Percentiles rank a stretch among this genome's conserved stretches.
These are phyloP conservation scores for Crioceris asparagi DNA, from an alignment of 2,888 invertebrate genomes.

Conservation along the genomic window DNA sequence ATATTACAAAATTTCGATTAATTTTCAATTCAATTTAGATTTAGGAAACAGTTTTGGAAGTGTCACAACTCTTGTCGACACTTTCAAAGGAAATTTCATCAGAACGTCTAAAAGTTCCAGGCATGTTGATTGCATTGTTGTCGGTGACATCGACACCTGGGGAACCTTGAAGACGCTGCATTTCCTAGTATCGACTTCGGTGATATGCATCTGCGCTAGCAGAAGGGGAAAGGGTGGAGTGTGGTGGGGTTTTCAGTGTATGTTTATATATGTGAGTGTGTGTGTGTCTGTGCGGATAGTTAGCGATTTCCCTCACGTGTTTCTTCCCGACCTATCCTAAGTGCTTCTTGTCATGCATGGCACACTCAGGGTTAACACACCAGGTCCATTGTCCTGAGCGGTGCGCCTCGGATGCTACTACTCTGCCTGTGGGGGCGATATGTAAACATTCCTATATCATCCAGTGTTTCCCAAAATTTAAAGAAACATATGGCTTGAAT, in stretches of 20 bases:
- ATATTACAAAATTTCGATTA: too few relatives aligned
- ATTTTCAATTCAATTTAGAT: too few relatives aligned
- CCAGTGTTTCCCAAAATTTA: too few relatives aligned
- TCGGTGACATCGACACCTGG: slow-evolving; percentile 15
- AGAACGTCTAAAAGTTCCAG: too few relatives aligned
- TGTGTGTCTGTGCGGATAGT: slow-evolving; percentile 4
- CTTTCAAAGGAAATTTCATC: too few relatives aligned
- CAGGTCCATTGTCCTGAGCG: slow-evolving; percentile 26
- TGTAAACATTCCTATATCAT: too few relatives aligned
- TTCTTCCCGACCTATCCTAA: slow-evolving; percentile 32
- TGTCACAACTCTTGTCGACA: too few relatives aligned
- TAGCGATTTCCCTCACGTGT: slow-evolving; percentile 28
- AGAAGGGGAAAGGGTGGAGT: slow-evolving; percentile 7
- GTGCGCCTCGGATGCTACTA: slow-evolving; percentile 12
- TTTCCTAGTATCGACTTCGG: slow-evolving; percentile 20
- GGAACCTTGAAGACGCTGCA: slow-evolving; percentile 19
- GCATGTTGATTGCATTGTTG: too few relatives aligned
- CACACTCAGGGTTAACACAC: slow-evolving; percentile 32
- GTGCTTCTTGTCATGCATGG: slow-evolving; percentile 28
- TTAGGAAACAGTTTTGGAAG: too few relatives aligned
- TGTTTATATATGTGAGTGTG: too few relatives aligned
- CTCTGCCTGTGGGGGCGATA: slow-evolving; percentile 8
- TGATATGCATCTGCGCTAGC: slow-evolving; percentile 9
- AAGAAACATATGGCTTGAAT: too few relatives aligned
- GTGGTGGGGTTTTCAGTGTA: not conserved